Conservation (phyloP, 2,113 vertebrate species). For the Scortum barcoo region DNA sequence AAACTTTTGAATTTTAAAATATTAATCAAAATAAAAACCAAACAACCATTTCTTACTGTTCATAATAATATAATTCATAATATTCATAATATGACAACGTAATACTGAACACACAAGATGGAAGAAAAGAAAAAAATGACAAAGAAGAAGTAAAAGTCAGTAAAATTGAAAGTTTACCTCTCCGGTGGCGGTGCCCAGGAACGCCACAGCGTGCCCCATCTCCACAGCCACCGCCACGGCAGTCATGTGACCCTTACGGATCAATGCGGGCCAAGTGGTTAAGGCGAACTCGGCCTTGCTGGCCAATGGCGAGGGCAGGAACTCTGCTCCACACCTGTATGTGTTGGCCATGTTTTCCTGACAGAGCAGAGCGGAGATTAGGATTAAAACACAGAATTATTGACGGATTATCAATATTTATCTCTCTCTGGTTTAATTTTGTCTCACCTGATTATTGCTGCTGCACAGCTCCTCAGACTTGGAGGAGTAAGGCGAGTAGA, state of each 20-base stretch:
- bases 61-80: no score
- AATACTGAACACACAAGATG: no score
- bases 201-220: conserved; percentile 88
- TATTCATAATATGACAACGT: no score
- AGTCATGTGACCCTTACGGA: conserved; percentile 84
- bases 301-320: conserved; percentile 93
- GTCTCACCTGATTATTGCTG: conserved; percentile 65
- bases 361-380: background rate
- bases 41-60: no score
- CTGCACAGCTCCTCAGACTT: conserved; percentile 68
- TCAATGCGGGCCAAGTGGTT: conserved; percentile 42
- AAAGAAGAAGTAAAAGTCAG: no score
- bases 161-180: no score
- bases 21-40: no score
- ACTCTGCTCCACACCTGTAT: conserved; percentile 91
- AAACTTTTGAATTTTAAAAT: no score
- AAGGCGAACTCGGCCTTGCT: conserved; percentile 84
- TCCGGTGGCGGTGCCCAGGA: conserved; percentile 90
- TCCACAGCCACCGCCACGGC: conserved; percentile 90
- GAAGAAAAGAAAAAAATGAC: no score
- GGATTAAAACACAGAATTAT: background rate
- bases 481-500: conserved; percentile 90
- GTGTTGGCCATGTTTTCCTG: conserved; percentile 40
- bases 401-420: background rate
- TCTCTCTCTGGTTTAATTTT: background rate